phyloP scores from a whole-genome alignment of 2,113 vertebrate species.

The Nansenia antarctica region DNA sequence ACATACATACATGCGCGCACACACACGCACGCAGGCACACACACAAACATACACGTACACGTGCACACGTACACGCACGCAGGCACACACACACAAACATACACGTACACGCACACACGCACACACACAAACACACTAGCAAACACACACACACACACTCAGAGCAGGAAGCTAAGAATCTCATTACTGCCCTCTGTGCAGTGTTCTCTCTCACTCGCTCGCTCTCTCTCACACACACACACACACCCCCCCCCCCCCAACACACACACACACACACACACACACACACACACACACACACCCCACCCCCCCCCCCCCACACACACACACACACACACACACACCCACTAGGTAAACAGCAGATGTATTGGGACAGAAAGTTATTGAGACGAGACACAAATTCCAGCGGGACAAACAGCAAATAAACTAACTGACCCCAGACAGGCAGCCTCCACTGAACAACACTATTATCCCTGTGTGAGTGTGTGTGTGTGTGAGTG shows the following conservation, averaged over 20 bases:
- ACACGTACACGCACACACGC: background rate
- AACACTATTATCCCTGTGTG: no score
- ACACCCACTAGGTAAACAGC: background rate
- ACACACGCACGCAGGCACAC: constrained; percentile 4
- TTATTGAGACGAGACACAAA: no score
- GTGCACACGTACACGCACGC: no score
- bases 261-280: constrained; percentile 18
- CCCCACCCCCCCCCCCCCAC: background rate
- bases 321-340: constrained; percentile 1
- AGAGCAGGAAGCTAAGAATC: constrained; percentile 41
- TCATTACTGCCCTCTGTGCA: constrained; percentile 45
- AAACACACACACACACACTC: constrained; percentile 11
- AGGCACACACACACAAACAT: background rate
- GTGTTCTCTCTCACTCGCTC: background rate
- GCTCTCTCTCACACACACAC: background rate
- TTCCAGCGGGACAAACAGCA: no score
- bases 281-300: background rate
- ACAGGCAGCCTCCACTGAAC: no score
- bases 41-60: no score
- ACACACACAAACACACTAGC: constrained; percentile 15
- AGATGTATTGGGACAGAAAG: no score
- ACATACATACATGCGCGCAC: no score
- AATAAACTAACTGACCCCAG: background rate
- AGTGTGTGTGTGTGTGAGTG: no score
- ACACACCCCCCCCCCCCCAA: no score